Conservation (phyloP, 2,888 invertebrate genomes). For the Dastarcus helophoroides region DNA sequence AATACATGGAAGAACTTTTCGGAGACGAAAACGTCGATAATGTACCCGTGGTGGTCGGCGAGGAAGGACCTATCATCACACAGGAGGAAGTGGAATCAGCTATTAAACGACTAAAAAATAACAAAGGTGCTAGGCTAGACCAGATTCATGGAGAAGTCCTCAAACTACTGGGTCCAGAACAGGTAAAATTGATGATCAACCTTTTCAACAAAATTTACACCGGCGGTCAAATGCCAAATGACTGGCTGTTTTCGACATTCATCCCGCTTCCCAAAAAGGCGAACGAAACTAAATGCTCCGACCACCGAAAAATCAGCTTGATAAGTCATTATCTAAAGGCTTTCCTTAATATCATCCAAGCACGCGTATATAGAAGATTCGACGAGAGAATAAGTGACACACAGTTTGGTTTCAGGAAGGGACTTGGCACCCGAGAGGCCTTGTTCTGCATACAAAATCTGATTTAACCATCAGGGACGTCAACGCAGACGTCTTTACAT, state of each 20-base stretch:
- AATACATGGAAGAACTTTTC: too few species aligned
- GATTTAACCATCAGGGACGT: slow-evolving; percentile 4
- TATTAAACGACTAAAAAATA: neutral
- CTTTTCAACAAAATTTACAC: slow-evolving; percentile 3
- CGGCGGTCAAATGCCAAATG: slow-evolving; percentile 1
- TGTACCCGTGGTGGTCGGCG: too few species aligned
- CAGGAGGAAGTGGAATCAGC: neutral
- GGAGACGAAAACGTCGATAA: too few species aligned
- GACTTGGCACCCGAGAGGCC: slow-evolving; percentile 1
- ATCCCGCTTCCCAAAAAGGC: slow-evolving; percentile 1
- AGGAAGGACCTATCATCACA: neutral
- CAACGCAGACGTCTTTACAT: slow-evolving; percentile 4
- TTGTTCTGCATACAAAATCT: slow-evolving; percentile 3
- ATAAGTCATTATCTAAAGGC: slow-evolving; percentile 1
- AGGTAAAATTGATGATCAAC: neutral
- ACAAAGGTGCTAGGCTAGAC: neutral
- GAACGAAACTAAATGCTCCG: neutral
- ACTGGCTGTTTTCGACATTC: slow-evolving; percentile 2
- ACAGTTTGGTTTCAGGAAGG: slow-evolving; percentile 1
- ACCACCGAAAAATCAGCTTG: slow-evolving; percentile 3
- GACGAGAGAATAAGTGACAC: slow-evolving; percentile 1
- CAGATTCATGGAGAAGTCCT: neutral
- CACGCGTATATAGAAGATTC: neutral
- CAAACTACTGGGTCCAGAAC: neutral
- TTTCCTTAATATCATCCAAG: slow-evolving; percentile 2